Percentiles rank a stretch among this genome's conserved stretches.
These are phyloP conservation scores for Merops nubicus DNA, from an alignment of 2,113 vertebrate species.

Conservation along the genomic window DNA sequence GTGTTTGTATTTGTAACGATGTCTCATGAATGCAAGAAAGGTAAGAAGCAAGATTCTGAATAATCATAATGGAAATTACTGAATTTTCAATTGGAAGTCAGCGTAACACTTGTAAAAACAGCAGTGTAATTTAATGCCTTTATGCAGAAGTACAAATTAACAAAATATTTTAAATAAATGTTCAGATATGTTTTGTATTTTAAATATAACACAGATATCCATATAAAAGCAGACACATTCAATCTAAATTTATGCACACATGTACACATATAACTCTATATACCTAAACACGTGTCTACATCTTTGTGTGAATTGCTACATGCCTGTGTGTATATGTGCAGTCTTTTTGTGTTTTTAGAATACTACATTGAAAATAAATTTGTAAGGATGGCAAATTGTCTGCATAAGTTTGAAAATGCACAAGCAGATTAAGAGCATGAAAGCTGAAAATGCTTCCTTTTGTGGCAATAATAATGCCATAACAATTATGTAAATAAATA, in stretches of 20 bases:
- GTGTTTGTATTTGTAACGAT: not conserved
- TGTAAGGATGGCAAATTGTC: not conserved
- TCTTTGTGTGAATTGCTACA: not conserved
- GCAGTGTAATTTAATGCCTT: not conserved
- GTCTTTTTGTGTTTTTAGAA: not conserved
- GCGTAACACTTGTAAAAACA: not conserved
- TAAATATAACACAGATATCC: not conserved
- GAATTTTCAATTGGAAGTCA: not conserved
- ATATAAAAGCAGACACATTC: not conserved
- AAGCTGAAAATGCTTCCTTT: not conserved
- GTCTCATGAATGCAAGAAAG: not conserved
- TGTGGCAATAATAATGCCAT: not conserved
- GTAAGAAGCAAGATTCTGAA: not conserved
- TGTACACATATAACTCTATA: not conserved
- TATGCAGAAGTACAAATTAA: not conserved
- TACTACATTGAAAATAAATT: not conserved
- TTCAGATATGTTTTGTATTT: not conserved
- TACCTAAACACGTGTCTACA: not conserved
- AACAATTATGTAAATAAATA: not conserved
- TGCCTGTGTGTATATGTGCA: not conserved
- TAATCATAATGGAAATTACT: not conserved
- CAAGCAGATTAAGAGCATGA: not conserved
- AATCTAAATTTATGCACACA: not conserved
- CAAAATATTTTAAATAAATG: not conserved
- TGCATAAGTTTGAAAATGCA: not conserved